Evolutionary conservation across 2,797 vertebrate species (phyloP), one percentile per base, ranked within the genome.

Genomic region (Morus bassanus): DNA sequence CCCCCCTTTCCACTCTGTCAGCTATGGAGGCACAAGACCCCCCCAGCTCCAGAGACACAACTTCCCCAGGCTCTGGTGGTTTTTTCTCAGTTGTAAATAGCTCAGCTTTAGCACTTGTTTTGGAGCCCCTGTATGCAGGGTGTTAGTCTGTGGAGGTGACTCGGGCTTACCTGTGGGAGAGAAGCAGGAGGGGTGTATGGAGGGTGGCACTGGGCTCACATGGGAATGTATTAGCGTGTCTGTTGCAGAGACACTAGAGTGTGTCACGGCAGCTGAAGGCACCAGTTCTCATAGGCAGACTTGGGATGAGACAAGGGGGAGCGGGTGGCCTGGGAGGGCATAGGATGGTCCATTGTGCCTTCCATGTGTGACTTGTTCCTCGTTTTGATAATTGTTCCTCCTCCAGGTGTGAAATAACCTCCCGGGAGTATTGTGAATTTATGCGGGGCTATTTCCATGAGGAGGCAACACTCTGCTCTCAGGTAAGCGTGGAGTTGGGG

Each of bases 371-470:
- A 31, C 30, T 18, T 59, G 24, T 77, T 88, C 35, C 70, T 93
- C 0, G 0, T 30, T 69, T 65, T 51, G 50, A 18, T 74, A 27
- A 28, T 59, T 88, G 33, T 83, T 46, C 46, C 73, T 73, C 75
- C 28, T 82, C n/a, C 89, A 99, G 99, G 98, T 99, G 99, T 98
- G 99, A 99, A 98, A 99, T 99, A 97, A 99, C 99, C 67, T 99
- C 99, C 59, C 98, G 99, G 78, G 99, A 99, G 95, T 99, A 99
- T 97, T 99, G 99, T 97, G 99, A 99, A 96, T 99, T 99, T 96
- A 99, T 99, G 99, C 98, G 98, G 56, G 99, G 99, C 90, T 99
- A 99, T 96, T 99, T 99, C 98, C 99, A 99, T 0, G 99, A 99
- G 97, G 99, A 99, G 96, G 99, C 99, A 50, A 99, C 99, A 1